phyloP scores from a whole-genome alignment of 2,888 invertebrate species.

The Mythimna lalbum region DNA sequence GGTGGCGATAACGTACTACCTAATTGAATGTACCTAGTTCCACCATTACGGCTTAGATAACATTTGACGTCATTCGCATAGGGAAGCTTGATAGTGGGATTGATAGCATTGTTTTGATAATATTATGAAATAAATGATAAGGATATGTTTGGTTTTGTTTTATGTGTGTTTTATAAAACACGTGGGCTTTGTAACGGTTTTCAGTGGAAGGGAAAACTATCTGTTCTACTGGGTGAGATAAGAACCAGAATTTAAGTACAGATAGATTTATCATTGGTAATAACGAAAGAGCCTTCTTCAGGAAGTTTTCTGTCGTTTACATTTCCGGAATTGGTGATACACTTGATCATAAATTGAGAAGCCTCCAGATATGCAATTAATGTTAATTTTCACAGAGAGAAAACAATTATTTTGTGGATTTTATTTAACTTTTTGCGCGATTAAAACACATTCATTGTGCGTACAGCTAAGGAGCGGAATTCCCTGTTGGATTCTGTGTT shows the following conservation, averaged over 20 bases:
- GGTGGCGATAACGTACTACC: constrained; percentile 53
- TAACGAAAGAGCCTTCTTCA: too few relatives aligned
- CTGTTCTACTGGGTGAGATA: neutral
- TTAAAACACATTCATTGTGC: too few relatives aligned
- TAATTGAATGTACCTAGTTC: constrained; percentile 61
- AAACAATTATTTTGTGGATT: too few relatives aligned
- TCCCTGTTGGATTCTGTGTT: too few relatives aligned
- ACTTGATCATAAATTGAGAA: too few relatives aligned
- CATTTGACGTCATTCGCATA: constrained; percentile 55
- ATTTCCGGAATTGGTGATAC: too few relatives aligned
- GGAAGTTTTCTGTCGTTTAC: too few relatives aligned
- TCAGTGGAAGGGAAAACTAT: neutral
- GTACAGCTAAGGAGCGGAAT: too few relatives aligned
- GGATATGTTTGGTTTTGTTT: constrained; percentile 31
- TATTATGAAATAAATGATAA: constrained; percentile 27
- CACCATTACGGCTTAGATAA: constrained; percentile 50
- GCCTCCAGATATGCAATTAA: too few relatives aligned
- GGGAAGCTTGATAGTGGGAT: constrained; percentile 47
- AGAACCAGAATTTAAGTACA: neutral
- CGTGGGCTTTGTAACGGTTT: constrained; percentile 11
- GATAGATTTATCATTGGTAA: neutral
- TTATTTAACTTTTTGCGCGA: too few relatives aligned
- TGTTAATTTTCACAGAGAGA: too few relatives aligned
- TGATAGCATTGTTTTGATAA: constrained; percentile 53
- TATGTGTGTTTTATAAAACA: constrained; percentile 4